Evolutionary conservation across 2,797 vertebrate genomes (phyloP).

Genomic region (Psittacula derbiana): DNA sequence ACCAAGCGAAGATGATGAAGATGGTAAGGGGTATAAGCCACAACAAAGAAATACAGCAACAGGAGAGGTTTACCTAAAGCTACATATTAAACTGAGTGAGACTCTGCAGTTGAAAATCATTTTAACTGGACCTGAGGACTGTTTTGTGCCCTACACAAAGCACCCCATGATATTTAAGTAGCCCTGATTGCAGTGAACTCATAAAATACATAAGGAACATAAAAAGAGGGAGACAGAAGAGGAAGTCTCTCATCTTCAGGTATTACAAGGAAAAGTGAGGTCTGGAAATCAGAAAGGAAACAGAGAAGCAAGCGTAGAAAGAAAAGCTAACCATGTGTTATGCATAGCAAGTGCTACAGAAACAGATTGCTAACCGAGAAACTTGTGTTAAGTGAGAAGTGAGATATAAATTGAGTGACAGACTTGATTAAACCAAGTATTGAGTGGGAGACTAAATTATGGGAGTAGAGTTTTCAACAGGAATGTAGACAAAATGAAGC

Average conservation of each 20-base stretch:
- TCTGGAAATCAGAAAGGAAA: constrained; percentile 9
- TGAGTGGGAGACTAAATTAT: constrained; percentile 67
- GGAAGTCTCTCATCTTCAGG: neutral
- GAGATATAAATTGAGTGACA: constrained; percentile 65
- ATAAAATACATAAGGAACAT: neutral
- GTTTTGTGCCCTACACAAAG: neutral
- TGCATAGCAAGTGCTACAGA: constrained; percentile 28
- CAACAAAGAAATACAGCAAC: neutral
- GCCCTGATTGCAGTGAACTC: neutral
- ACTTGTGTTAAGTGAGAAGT: constrained; percentile 41
- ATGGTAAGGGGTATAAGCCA: neutral
- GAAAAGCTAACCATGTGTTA: constrained; percentile 44
- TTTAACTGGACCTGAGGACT: neutral
- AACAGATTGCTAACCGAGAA: constrained; percentile 61
- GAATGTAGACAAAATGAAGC: constrained; percentile 50
- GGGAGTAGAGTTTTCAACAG: constrained; percentile 35
- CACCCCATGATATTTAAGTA: neutral
- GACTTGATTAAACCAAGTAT: constrained; percentile 69
- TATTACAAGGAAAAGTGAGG: neutral
- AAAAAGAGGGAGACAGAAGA: neutral
- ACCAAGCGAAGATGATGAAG: neutral
- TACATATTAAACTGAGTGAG: neutral
- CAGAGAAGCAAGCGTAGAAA: constrained; percentile 4
- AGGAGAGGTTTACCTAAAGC: neutral
- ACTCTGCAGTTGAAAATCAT: neutral